Conservation (phyloP, 2,888 invertebrate genomes). For the Cactoblastis cactorum region DNA sequence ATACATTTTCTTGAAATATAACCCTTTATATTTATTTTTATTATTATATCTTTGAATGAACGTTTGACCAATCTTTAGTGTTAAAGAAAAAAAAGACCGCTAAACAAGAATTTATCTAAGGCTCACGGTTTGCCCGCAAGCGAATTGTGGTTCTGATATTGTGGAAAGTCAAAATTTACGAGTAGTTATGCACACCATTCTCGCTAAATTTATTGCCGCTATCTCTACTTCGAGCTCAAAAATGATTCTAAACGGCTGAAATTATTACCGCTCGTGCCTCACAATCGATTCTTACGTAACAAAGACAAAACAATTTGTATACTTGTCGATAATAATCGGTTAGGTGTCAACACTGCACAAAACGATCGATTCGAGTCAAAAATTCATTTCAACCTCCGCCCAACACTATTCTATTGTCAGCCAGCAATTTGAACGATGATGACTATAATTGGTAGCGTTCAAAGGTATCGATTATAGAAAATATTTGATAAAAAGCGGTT, state of each 20-base stretch:
- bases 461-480: constrained; percentile 39
- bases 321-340: constrained; percentile 18
- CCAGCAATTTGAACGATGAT: constrained; percentile 31
- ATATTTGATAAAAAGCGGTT: constrained; percentile 45
- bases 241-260: constrained; percentile 49
- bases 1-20: no score
- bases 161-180: constrained; percentile 59
- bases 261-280: constrained; percentile 30
- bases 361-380: constrained; percentile 38
- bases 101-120: constrained; percentile 47
- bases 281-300: constrained; percentile 10
- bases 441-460: constrained; percentile 36
- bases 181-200: constrained; percentile 43
- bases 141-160: constrained; percentile 42
- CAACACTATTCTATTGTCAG: constrained; percentile 39
- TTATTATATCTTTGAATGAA: background rate
- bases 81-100: constrained; percentile 41
- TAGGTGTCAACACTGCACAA: constrained; percentile 33
- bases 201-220: constrained; percentile 53
- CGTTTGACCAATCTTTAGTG: constrained; percentile 21
- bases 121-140: constrained; percentile 56
- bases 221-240: constrained; percentile 42
- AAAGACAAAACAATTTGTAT: constrained; percentile 10
- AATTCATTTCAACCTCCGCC: constrained; percentile 33
- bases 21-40: no score